Conservation (phyloP, 1,140 invertebrate species). For the Heterodera carotae region DNA sequence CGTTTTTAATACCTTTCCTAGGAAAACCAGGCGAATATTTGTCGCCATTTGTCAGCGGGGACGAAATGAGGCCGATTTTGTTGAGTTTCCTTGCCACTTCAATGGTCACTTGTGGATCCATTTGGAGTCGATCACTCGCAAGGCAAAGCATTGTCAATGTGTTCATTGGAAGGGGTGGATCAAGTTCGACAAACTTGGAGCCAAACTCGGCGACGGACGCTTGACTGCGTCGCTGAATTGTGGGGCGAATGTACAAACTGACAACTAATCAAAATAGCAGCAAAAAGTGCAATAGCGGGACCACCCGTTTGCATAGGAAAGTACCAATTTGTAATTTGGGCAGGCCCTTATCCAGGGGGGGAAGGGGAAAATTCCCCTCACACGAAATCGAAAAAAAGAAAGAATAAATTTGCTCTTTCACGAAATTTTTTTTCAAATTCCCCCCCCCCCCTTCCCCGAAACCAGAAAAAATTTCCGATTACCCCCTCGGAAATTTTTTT, state of each 20-base stretch:
- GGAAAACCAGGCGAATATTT: neutral
- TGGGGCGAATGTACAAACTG: neutral
- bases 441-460: too few relatives aligned
- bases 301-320: too few relatives aligned
- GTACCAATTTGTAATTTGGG: too few relatives aligned
- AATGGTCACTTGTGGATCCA: neutral
- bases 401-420: too few relatives aligned
- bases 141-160: neutral
- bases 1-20: neutral
- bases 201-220: neutral
- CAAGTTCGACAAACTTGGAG: neutral
- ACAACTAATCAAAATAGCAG: neutral
- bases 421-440: too few relatives aligned
- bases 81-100: neutral
- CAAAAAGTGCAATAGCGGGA: too few relatives aligned
- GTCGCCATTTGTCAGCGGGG: neutral
- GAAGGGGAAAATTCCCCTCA: too few relatives aligned
- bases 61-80: neutral
- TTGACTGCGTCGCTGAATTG: neutral
- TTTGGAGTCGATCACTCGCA: neutral
- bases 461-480: too few relatives aligned
- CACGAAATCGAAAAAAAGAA: too few relatives aligned
- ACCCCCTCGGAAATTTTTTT: too few relatives aligned
- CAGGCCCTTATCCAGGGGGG: too few relatives aligned
- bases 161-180: neutral